These are phyloP conservation scores for Bombus picipes DNA, from an alignment of 1,140 invertebrate species.

Conservation along the genomic window DNA sequence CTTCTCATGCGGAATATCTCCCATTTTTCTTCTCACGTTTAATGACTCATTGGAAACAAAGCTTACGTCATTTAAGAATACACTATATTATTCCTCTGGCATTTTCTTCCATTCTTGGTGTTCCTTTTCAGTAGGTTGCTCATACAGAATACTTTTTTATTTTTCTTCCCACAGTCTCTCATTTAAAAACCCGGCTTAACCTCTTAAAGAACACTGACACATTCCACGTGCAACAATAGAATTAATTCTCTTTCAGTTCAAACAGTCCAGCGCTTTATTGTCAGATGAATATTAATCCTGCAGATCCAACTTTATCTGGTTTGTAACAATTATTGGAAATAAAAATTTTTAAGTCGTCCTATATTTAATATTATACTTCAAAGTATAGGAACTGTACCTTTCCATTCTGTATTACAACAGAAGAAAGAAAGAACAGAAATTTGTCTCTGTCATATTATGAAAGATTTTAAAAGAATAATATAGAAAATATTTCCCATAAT, in stretches of 20 bases:
- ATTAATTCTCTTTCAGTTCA: background rate
- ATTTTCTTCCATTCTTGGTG: background rate
- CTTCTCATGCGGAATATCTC: background rate
- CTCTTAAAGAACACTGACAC: background rate
- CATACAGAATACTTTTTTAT: background rate
- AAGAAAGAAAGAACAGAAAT: too few species aligned
- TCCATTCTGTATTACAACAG: too few species aligned
- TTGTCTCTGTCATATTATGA: too few species aligned
- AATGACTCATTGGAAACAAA: background rate
- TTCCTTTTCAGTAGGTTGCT: background rate
- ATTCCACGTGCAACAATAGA: background rate
- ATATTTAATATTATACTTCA: too few species aligned
- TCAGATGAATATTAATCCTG: background rate
- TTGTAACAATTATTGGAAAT: too few species aligned
- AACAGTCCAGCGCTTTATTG: background rate
- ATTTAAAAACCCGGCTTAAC: background rate
- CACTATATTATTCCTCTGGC: background rate
- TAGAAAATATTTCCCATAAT: too few species aligned
- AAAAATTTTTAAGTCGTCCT: too few species aligned
- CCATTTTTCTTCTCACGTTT: background rate
- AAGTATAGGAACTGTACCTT: too few species aligned
- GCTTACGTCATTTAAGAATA: background rate
- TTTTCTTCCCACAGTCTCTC: background rate
- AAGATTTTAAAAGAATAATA: too few species aligned
- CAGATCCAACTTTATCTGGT: background rate